These are phyloP conservation scores for Orthonyx spaldingii DNA, from an alignment of 2,113 vertebrate species.

Conservation along the genomic window DNA sequence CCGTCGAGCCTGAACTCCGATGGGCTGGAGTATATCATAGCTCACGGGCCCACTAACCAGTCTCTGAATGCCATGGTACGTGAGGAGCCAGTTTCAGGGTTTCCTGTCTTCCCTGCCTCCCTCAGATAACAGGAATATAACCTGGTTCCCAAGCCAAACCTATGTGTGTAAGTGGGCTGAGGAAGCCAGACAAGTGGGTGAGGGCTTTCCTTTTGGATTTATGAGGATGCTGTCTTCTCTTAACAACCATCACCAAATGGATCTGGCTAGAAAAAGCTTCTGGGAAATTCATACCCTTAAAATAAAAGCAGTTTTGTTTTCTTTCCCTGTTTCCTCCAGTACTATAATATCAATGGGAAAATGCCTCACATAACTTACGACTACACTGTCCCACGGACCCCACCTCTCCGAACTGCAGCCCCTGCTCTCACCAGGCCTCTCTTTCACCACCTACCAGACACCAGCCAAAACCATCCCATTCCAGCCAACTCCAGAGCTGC, in stretches of 20 bases:
- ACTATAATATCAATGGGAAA: constrained; percentile 89
- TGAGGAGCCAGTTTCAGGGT: background rate
- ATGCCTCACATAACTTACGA: constrained; percentile 85
- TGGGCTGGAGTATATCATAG: constrained; percentile 88
- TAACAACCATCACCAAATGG: background rate
- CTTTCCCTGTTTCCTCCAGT: constrained; percentile 65
- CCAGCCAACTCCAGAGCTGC: constrained; percentile 19
- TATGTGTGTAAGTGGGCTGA: background rate
- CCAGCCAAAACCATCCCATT: background rate
- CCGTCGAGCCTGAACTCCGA: constrained; percentile 77
- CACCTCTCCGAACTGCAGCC: constrained; percentile 43
- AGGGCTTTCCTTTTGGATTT: background rate
- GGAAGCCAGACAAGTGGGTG: background rate
- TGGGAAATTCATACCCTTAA: background rate
- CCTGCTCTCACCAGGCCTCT: constrained; percentile 26
- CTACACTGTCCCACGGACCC: constrained; percentile 77
- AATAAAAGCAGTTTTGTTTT: background rate
- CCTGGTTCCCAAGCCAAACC: background rate
- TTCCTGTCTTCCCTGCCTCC: background rate
- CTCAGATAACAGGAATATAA: background rate
- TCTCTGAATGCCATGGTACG: constrained; percentile 84
- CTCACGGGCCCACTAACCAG: constrained; percentile 84
- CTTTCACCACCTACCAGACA: constrained; percentile 30
- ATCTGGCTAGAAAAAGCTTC: background rate
- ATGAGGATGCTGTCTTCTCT: background rate